These are phyloP conservation scores for Trematocara nigrifrons DNA, from an alignment of 2,113 vertebrate species.

Conservation along the genomic window DNA sequence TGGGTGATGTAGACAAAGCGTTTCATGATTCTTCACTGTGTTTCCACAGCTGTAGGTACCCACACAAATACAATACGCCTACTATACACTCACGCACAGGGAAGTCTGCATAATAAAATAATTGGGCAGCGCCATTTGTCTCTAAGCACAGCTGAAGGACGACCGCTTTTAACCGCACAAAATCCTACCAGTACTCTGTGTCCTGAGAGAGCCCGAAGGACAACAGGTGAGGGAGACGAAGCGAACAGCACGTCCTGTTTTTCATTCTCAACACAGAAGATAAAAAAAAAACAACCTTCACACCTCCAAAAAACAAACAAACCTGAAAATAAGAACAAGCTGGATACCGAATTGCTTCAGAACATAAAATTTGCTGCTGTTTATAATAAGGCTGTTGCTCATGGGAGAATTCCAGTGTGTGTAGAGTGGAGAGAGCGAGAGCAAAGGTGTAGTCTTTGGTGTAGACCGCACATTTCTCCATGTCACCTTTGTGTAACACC, in stretches of 20 bases:
- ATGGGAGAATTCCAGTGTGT: not conserved
- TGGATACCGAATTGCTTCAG: not conserved
- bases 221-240: conserved; percentile 9
- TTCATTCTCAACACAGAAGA: not conserved
- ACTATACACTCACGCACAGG: not conserved
- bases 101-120: not conserved
- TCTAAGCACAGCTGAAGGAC: conserved; percentile 7
- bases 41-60: not conserved
- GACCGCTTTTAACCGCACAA: not conserved
- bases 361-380: not conserved
- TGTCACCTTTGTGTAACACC: conserved; percentile 48
- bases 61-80: not conserved
- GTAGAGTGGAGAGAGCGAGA: not conserved
- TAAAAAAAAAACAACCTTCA: not conserved
- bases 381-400: not conserved
- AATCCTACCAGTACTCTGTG: conserved; percentile 4
- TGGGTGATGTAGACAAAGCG: not conserved
- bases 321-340: not conserved
- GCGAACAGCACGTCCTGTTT: conserved; percentile 21
- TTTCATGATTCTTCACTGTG: not conserved
- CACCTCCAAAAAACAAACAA: not conserved
- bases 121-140: not conserved
- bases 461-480: conserved; percentile 20
- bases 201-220: not conserved
- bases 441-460: not conserved